Conservation (phyloP, 2,113 vertebrate genomes). For the Anser cygnoides region DNA sequence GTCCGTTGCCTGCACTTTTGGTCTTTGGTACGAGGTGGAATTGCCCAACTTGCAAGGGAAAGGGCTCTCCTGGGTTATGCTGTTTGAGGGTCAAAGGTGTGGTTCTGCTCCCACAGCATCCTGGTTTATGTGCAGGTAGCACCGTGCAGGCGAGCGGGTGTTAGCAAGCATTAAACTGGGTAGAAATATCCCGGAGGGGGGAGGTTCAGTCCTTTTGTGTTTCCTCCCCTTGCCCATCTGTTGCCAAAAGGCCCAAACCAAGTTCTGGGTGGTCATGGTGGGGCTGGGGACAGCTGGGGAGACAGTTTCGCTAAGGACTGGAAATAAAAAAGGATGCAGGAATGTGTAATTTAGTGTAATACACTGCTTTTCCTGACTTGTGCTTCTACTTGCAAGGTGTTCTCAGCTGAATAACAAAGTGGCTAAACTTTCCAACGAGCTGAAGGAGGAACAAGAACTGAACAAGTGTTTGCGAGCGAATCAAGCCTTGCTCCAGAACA, state of each 20-base stretch:
- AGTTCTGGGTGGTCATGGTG: background rate
- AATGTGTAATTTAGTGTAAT: background rate
- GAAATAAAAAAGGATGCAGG: background rate
- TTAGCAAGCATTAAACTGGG: background rate
- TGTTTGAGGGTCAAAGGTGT: background rate
- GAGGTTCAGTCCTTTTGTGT: background rate
- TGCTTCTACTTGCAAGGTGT: slow-evolving; percentile 77
- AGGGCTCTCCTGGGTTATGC: background rate
- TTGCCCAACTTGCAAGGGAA: background rate
- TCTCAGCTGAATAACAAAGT: slow-evolving; percentile 87
- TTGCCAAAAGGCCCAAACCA: background rate
- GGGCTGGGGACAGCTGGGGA: background rate
- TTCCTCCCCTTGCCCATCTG: background rate
- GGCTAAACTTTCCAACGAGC: slow-evolving; percentile 86
- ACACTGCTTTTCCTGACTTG: background rate
- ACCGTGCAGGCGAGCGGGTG: too few species aligned
- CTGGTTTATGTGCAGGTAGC: background rate
- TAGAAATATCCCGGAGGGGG: background rate
- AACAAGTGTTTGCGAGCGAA: slow-evolving; percentile 94
- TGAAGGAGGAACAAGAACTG: slow-evolving; percentile 97
- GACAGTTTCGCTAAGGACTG: background rate
- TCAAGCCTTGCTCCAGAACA: slow-evolving; percentile 88
- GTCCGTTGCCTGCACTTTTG: background rate
- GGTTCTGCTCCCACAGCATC: background rate
- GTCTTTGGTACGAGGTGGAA: background rate